These are phyloP conservation scores for Hippocampus abdominalis DNA, from an alignment of 2,113 vertebrate genomes.

Conservation along the genomic window DNA sequence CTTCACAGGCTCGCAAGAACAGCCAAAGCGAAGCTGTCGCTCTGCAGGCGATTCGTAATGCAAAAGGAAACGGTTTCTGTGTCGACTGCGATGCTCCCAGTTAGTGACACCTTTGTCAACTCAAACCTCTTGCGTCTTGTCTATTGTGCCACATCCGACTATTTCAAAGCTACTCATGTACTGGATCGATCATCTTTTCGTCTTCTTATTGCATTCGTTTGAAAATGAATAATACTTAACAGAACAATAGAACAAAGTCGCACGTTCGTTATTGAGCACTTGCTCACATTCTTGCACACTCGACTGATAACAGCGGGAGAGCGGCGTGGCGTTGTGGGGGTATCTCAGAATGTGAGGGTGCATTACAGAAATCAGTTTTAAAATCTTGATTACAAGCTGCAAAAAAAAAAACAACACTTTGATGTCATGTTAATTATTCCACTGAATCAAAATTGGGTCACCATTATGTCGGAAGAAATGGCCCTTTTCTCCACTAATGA, in stretches of 20 bases:
- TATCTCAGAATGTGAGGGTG: not conserved
- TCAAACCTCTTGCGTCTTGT: not conserved
- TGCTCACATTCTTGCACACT: not conserved
- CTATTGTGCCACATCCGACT: not conserved
- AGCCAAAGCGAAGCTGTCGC: constrained; percentile 90
- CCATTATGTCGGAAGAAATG: not conserved
- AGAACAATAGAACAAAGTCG: not conserved
- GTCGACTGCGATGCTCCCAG: constrained; percentile 89
- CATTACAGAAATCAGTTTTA: not conserved
- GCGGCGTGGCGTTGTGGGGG: too few species aligned
- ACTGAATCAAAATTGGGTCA: constrained; percentile 1
- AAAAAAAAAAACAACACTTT: constrained; percentile 3
- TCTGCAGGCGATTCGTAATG: constrained; percentile 87
- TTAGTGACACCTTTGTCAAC: constrained; percentile 60
- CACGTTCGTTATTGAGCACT: not conserved
- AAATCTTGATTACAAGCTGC: constrained; percentile 1
- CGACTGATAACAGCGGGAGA: not conserved
- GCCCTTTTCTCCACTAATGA: not conserved
- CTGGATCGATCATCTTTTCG: not conserved
- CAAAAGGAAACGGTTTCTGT: constrained; percentile 86
- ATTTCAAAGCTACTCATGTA: not conserved
- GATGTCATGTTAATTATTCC: not conserved
- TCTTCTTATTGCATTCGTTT: not conserved
- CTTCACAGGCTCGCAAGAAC: constrained; percentile 80
- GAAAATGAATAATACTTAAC: not conserved